phyloP scores from a whole-genome alignment of 2,113 vertebrate genomes.

The Cebus imitator region DNA sequence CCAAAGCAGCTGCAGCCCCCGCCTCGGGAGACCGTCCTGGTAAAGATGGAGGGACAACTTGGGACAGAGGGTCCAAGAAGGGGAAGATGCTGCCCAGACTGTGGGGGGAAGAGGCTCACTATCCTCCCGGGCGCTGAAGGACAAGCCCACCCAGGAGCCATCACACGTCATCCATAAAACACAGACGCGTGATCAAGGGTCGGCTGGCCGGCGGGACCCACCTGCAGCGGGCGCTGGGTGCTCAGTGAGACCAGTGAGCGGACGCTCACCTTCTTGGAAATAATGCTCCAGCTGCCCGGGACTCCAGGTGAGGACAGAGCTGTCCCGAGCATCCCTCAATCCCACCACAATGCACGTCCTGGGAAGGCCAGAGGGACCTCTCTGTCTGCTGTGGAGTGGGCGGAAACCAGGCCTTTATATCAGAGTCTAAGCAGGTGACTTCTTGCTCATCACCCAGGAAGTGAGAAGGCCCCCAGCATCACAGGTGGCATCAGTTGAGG shows the following conservation, averaged over 20 bases:
- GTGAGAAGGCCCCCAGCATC: background rate
- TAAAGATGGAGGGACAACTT: background rate
- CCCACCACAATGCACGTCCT: background rate
- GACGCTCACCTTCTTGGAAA: background rate
- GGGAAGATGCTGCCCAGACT: background rate
- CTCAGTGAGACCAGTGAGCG: background rate
- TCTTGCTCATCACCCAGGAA: background rate
- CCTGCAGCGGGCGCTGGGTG: rapidly evolving
- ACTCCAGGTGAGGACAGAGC: background rate
- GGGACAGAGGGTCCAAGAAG: background rate
- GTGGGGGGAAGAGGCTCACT: too few relatives aligned
- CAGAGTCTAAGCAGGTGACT: background rate
- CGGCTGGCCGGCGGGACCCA: rapidly evolving
- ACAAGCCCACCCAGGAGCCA: background rate
- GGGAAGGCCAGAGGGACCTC: background rate
- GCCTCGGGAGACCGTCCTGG: rapidly evolving
- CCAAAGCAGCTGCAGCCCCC: background rate
- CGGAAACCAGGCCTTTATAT: background rate
- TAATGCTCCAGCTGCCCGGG: rapidly evolving
- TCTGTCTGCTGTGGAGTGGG: background rate
- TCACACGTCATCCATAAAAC: rapidly evolving
- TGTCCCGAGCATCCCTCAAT: background rate
- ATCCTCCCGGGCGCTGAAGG: too few relatives aligned
- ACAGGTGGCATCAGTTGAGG: background rate
- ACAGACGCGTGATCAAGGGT: background rate